Evolutionary conservation across 92 coral and sea anemone species (phyloP), one percentile per base, ranked within the genome.

Genomic region (Epizoanthus fatuus): DNA sequence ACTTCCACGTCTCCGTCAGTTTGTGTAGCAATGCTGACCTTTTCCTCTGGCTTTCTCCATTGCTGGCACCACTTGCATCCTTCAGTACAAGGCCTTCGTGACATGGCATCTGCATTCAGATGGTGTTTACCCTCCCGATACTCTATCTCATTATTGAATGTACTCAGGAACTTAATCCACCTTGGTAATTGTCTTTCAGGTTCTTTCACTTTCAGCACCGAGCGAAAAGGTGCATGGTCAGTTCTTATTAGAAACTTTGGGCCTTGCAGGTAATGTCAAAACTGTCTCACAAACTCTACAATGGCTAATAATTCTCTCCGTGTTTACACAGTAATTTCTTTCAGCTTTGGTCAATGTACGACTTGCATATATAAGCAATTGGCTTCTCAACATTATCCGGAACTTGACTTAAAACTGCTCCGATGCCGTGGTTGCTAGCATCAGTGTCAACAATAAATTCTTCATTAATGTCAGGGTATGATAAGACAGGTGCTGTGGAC

Each of bases 181-280:
- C 94, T 69, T 0, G 90, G 89, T 1, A 81, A 73, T 70, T 89
- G 92, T 69, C 90, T 84, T 79, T 88, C 95, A 3, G 95, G 95
- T 40, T 88, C 87, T 15, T 84, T 88, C 4, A 57, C 67, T 55
- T 81, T 81, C 8, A 92, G 81, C 12, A 89, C 72, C 9, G 83
- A 85, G 32, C 35, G 53, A 1, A 84, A 45, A 2, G 95, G 82
- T 17, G 90, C 83, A 17, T 89, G 95, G 86, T 89, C 95, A 16
- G 89, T 86, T 15, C 86, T 55, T 2, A 92, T 64, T 37, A 37
- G 63, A 71, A 92, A 74, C 62, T 69, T 77, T 11, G 65, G 52
- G 5, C 85, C 88, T 29, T 52, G 86, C 54, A 82, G 40, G 72
- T 88, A 63, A 22, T 73, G 82, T 3, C 54, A 86, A 15, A 78